phyloP scores from a whole-genome alignment of 1,140 invertebrate genomes.

The Drosophila parvula region DNA sequence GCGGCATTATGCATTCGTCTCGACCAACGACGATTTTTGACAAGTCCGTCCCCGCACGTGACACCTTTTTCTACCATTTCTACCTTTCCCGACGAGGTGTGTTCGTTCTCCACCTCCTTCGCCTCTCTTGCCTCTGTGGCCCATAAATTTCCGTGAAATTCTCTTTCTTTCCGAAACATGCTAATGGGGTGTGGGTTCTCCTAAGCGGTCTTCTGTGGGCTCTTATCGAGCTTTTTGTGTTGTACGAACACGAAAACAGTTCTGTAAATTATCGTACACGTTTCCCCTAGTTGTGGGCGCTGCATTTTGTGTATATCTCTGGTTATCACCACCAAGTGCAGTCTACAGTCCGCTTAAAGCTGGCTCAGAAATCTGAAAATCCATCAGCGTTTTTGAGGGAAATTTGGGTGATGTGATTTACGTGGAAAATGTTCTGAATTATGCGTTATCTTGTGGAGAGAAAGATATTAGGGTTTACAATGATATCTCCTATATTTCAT shows the following conservation, averaged over 20 bases:
- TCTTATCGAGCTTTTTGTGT: constrained; percentile 43
- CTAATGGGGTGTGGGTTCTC: constrained; percentile 58
- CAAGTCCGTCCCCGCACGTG: constrained; percentile 70
- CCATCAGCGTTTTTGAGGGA: neutral
- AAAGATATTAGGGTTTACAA: neutral
- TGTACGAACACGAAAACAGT: constrained; percentile 48
- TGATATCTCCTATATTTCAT: neutral
- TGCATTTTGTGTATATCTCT: constrained; percentile 40
- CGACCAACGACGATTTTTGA: constrained; percentile 61
- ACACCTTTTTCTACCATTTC: constrained; percentile 62
- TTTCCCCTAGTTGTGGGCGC: constrained; percentile 38
- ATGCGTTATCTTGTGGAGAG: neutral
- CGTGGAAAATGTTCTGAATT: constrained; percentile 10
- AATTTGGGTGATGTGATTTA: constrained; percentile 8
- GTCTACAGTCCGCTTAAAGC: constrained; percentile 11
- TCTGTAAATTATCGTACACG: constrained; percentile 63
- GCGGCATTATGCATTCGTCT: constrained; percentile 69
- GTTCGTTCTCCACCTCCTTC: constrained; percentile 18
- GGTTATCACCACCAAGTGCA: constrained; percentile 58
- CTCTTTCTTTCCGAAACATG: constrained; percentile 69
- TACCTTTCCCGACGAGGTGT: constrained; percentile 28
- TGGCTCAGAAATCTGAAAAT: constrained; percentile 14
- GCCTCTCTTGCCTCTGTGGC: neutral
- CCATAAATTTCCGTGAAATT: constrained; percentile 80
- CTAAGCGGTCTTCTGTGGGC: constrained; percentile 14